Evolutionary conservation across 1,140 invertebrate species (phyloP).

Genomic region (Psilanteris sp.): DNA sequence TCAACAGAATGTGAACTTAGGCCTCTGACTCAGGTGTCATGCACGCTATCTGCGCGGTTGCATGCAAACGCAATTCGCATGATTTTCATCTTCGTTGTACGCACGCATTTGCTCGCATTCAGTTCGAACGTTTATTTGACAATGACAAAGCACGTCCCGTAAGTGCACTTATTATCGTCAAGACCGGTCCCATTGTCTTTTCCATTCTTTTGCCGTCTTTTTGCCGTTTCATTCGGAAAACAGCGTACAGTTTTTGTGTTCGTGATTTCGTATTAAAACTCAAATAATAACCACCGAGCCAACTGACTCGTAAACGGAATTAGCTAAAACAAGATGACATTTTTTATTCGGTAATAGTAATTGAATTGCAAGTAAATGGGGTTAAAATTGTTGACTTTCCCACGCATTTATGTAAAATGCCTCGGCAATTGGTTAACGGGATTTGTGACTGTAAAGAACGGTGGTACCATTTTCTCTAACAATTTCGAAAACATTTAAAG

Average conservation of each 20-base stretch:
- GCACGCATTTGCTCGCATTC: conserved; percentile 28
- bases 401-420: conserved; percentile 38
- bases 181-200: conserved; percentile 5
- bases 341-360: conserved; percentile 8
- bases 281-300: no score
- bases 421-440: conserved; percentile 43
- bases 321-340: background rate
- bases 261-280: no score
- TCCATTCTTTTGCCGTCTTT: background rate
- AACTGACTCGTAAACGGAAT: conserved; percentile 12
- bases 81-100: conserved; percentile 38
- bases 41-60: conserved; percentile 52
- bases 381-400: conserved; percentile 45
- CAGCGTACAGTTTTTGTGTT: background rate
- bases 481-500: no score
- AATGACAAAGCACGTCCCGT: conserved; percentile 27
- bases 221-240: conserved; percentile 2
- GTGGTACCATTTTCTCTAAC: conserved; percentile 12
- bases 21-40: conserved; percentile 45
- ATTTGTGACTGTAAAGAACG: conserved; percentile 12
- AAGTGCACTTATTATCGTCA: conserved; percentile 27
- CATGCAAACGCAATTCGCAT: conserved; percentile 47
- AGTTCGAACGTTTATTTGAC: conserved; percentile 25
- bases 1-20: conserved; percentile 47
- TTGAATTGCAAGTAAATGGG: conserved; percentile 18